phyloP scores from a whole-genome alignment of 1,140 invertebrate genomes.

The Hylaeus anthracinus region DNA sequence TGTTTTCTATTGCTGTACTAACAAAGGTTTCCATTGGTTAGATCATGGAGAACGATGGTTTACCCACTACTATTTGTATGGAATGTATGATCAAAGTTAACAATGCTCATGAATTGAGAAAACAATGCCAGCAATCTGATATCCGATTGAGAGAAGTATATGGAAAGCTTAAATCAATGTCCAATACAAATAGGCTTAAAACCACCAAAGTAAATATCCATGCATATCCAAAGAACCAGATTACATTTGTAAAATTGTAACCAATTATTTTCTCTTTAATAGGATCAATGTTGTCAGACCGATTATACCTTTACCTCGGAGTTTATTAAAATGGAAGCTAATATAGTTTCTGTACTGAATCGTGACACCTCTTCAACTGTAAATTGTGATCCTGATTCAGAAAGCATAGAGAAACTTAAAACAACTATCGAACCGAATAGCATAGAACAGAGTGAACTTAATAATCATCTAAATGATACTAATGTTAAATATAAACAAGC shows the following conservation, averaged over 20 bases:
- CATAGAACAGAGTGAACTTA: not conserved
- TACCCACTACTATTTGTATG: conserved; percentile 69
- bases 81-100: conserved; percentile 69
- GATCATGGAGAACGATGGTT: conserved; percentile 69
- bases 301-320: conserved; percentile 40
- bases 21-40: not conserved
- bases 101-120: conserved; percentile 69
- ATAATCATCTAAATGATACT: conserved; percentile 6
- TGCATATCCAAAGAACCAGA: not conserved
- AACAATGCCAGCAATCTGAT: conserved; percentile 73
- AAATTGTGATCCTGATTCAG: not conserved
- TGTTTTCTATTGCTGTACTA: not conserved
- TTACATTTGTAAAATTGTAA: not conserved
- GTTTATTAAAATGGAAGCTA: conserved; percentile 22
- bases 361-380: not conserved
- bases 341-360: not conserved
- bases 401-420: not conserved
- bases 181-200: not conserved
- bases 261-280: not conserved
- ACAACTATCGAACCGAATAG: conserved; percentile 10
- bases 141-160: conserved; percentile 63
- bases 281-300: conserved; percentile 68
- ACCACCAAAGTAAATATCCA: conserved; percentile 34
- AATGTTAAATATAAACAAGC: conserved; percentile 35
- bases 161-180: conserved; percentile 48